Evolutionary conservation across 1,140 invertebrate genomes (phyloP).

Genomic region (Sinonovacula constricta): DNA sequence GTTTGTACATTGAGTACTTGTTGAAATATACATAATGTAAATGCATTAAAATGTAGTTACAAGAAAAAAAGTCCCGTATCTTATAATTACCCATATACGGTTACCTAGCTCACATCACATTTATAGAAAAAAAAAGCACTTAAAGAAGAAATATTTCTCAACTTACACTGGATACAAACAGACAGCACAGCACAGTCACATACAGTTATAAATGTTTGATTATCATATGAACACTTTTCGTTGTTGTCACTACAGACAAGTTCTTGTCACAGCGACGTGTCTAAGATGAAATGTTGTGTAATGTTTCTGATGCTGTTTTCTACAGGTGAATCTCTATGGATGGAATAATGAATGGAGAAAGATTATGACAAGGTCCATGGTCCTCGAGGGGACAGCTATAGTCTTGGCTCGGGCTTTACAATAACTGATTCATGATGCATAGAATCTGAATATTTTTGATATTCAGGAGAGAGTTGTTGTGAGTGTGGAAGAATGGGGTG

Average conservation of each 20-base stretch:
- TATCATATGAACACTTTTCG: constrained; percentile 50
- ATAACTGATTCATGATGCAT: constrained; percentile 63
- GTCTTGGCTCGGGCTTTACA: constrained; percentile 64
- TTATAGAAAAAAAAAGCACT: no score
- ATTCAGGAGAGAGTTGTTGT: constrained; percentile 27
- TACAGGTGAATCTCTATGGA: constrained; percentile 37
- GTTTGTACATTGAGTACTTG: no score
- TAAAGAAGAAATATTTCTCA: no score
- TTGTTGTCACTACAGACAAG: constrained; percentile 13
- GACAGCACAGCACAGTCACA: no score
- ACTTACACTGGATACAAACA: no score
- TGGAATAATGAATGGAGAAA: constrained; percentile 36
- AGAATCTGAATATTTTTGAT: constrained; percentile 46
- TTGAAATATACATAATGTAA: no score
- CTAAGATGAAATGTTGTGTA: constrained; percentile 24
- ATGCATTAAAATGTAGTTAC: no score
- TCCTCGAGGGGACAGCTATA: constrained; percentile 30
- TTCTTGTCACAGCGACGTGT: constrained; percentile 15
- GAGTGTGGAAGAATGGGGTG: constrained; percentile 42
- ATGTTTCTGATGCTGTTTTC: constrained; percentile 15
- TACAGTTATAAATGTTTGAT: constrained; percentile 44
- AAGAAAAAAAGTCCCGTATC: no score
- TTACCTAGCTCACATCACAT: no score
- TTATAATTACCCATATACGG: no score
- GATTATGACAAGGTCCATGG: not conserved